Evolutionary conservation across 2,888 invertebrate species (phyloP), one percentile per base, ranked within the genome.

Genomic region (Cataglyphis livida): DNA sequence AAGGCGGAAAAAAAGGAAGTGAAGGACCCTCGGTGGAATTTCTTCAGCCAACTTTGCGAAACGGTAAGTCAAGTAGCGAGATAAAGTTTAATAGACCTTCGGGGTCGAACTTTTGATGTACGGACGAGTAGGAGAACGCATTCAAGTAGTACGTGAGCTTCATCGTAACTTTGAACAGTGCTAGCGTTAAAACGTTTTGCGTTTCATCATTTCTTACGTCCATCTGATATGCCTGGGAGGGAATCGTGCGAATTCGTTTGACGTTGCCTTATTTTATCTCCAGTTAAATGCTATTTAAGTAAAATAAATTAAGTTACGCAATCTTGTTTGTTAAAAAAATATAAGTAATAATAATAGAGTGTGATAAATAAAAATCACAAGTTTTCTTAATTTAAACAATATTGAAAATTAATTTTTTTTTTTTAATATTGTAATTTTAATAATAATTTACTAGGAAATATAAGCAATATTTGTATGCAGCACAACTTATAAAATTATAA

Each of bases 1-100:
- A 51, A 62, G 59, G 41, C 32, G 75, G 41, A 32, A 73, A 74
- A 76, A 76, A 79, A 64, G 44, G 62, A 70, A 25, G 9, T 54
- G 71, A 74, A 81, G 51, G 75, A 71, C 81, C 28, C 71, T 48
- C 48, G 54, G 71, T 68, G 78, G 78, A 81, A 86, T 82, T 81
- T 74, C 83, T 70, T 83, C 51, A 64, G 84, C 65, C 84, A 81
- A 73, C 76, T 86, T 82, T 75, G 78, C 86, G 83, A 87, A 89
- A 85, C 87, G 88, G 89, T 89, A 85, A 89, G 89, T 89, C 85
- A 71, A 86, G 84, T 73, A 81, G 75, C 82, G 70, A 75, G 84
- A 88, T 86, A 82, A 89, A 89, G 85, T 86, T 89, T 87, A 86
- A 89, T 83, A 82, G 83, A 79, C 82, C 75, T 57, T 84, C 54